Percentiles rank a stretch among this genome's conserved stretches.
Evolutionary conservation across 2,113 vertebrate species (phyloP).

Genomic region (Nibea coibor): DNA sequence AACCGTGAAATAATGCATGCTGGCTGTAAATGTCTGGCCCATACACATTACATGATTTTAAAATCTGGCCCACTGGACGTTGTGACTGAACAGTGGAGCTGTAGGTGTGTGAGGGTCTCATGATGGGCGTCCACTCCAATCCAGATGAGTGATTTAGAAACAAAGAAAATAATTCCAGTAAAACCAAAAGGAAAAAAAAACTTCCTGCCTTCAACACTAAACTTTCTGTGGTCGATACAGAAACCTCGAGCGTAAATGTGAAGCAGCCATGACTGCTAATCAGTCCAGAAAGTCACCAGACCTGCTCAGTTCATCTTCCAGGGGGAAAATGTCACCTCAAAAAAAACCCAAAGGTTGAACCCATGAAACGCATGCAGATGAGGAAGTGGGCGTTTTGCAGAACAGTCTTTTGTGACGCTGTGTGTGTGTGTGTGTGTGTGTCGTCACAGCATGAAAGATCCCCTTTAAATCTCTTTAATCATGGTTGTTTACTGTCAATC

Average conservation of each 20-base stretch:
- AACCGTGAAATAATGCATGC: too few relatives aligned
- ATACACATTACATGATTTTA: too few relatives aligned
- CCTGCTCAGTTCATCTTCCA: constrained; percentile 8
- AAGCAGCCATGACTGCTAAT: constrained; percentile 2
- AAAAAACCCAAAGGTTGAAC: constrained; percentile 40
- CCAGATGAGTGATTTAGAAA: neutral
- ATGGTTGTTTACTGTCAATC: constrained; percentile 27
- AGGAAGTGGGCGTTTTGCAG: constrained; percentile 68
- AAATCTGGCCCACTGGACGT: too few relatives aligned
- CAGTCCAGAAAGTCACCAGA: neutral
- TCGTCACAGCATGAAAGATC: constrained; percentile 32
- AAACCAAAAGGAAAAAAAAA: neutral
- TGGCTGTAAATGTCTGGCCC: too few relatives aligned
- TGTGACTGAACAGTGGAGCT: too few relatives aligned
- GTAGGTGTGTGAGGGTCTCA: neutral
- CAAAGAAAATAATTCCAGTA: neutral
- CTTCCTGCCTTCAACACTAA: too few relatives aligned
- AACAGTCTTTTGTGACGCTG: constrained; percentile 16
- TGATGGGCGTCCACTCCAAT: too few relatives aligned
- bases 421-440: constrained; percentile 13
- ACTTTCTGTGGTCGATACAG: neutral
- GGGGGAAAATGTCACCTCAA: constrained; percentile 27
- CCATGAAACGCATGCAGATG: constrained; percentile 50
- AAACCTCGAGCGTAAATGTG: constrained; percentile 12
- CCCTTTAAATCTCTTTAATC: neutral